Evolutionary conservation across 2,113 vertebrate genomes (phyloP).

Genomic region (Pituophis catenifer): DNA sequence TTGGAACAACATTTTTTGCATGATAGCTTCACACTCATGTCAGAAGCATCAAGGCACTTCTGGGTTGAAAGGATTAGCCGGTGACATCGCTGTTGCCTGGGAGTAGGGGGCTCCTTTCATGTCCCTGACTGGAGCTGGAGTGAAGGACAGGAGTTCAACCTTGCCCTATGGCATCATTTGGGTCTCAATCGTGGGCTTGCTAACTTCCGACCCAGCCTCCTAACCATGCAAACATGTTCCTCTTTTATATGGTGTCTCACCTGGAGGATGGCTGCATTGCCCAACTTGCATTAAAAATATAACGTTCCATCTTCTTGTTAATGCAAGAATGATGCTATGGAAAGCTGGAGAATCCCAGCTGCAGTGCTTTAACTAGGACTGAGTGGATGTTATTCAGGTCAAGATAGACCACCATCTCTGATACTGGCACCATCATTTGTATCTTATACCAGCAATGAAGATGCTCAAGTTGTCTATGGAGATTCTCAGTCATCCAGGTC

Average conservation of each 20-base stretch:
- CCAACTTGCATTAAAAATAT: slow-evolving; percentile 1
- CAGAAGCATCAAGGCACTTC: not conserved
- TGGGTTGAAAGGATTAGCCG: not conserved
- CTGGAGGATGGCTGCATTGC: not conserved
- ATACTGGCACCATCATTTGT: not conserved
- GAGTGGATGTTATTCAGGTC: slow-evolving; percentile 20
- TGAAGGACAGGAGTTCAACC: not conserved
- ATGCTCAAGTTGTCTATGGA: too few relatives aligned
- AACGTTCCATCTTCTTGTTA: not conserved
- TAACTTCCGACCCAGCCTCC: not conserved
- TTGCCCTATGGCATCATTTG: not conserved
- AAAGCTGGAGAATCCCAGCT: not conserved
- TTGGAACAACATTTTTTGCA: not conserved
- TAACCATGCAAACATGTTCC: not conserved
- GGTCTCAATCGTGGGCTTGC: not conserved
- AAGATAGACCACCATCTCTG: not conserved
- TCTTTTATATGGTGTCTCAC: not conserved
- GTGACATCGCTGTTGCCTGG: too few relatives aligned
- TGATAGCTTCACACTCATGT: not conserved
- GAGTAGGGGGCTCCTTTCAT: too few relatives aligned
- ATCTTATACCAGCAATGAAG: not conserved
- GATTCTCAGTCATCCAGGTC: too few relatives aligned
- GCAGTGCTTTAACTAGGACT: slow-evolving; percentile 6
- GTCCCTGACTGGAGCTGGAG: not conserved
- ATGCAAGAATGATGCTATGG: slow-evolving; percentile 1